Conservation (phyloP, 2,888 invertebrate species). For the Phorcus lineatus region DNA sequence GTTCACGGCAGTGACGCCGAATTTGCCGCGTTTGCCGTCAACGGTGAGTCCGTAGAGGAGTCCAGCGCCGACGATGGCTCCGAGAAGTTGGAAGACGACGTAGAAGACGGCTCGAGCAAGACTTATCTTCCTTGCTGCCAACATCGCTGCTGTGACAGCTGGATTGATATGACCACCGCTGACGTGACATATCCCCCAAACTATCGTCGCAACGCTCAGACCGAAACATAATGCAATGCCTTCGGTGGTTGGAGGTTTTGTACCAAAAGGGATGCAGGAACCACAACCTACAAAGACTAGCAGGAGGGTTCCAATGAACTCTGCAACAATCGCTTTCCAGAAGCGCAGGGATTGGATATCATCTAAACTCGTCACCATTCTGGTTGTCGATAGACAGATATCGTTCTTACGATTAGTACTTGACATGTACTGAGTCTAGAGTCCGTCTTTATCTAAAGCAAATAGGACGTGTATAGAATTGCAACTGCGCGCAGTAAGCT, state of each 20-base stretch:
- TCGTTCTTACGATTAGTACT: neutral
- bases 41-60: conserved; percentile 84
- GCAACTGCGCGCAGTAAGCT: too few species aligned
- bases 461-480: too few species aligned
- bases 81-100: conserved; percentile 93
- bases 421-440: neutral
- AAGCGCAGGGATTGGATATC: conserved; percentile 73
- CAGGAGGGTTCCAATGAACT: conserved; percentile 90
- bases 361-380: conserved; percentile 50
- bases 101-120: conserved; percentile 88
- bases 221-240: conserved; percentile 93
- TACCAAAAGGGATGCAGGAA: conserved; percentile 75
- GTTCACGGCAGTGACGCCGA: conserved; percentile 51
- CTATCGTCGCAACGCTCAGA: conserved; percentile 90
- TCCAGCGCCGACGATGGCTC: conserved; percentile 94
- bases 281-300: conserved; percentile 91
- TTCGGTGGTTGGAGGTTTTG: conserved; percentile 63
- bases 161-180: conserved; percentile 96
- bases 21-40: conserved; percentile 28
- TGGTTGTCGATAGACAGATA: conserved; percentile 24
- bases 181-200: conserved; percentile 88
- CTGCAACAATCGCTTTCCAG: conserved; percentile 89
- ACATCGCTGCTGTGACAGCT: conserved; percentile 90
- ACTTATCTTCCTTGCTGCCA: conserved; percentile 88
- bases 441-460: too few species aligned